These are phyloP conservation scores for Colletes latitarsis DNA, from an alignment of 1,140 invertebrate species.

Conservation along the genomic window DNA sequence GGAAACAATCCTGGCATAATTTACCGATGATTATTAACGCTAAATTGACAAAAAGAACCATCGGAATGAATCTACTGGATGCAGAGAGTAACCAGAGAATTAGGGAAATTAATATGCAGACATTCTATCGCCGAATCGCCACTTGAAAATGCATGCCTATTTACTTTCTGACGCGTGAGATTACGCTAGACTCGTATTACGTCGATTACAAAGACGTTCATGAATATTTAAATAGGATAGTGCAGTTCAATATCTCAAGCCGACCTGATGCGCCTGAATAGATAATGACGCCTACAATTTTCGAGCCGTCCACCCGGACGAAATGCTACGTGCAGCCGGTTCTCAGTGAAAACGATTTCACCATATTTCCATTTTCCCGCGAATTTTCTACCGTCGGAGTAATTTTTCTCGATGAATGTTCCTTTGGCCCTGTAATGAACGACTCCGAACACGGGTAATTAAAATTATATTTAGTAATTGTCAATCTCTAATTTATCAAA, in stretches of 20 bases:
- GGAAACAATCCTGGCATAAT: no score
- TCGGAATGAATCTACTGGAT: no score
- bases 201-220: slow-evolving; percentile 68
- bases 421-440: background rate
- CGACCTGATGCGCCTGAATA: slow-evolving; percentile 60
- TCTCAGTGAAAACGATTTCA: slow-evolving; percentile 43
- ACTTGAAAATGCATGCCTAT: slow-evolving; percentile 60
- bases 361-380: slow-evolving; percentile 7
- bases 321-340: slow-evolving; percentile 40
- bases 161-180: slow-evolving; percentile 67
- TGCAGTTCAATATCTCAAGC: slow-evolving; percentile 64
- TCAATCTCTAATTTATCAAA: no score
- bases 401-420: background rate
- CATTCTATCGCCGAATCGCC: slow-evolving; percentile 28
- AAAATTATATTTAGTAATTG: no score
- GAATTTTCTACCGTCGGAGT: background rate
- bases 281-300: slow-evolving; percentile 63
- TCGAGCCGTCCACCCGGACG: slow-evolving; percentile 48
- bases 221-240: slow-evolving; percentile 69
- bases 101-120: slow-evolving; percentile 39
- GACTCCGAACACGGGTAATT: no score
- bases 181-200: slow-evolving; percentile 65
- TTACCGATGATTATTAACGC: no score
- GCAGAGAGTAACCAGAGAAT: background rate
- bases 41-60: no score